Evolutionary conservation across 2,113 vertebrate species (phyloP), one percentile per base, ranked within the genome.

Genomic region (Gracilinanus agilis): DNA sequence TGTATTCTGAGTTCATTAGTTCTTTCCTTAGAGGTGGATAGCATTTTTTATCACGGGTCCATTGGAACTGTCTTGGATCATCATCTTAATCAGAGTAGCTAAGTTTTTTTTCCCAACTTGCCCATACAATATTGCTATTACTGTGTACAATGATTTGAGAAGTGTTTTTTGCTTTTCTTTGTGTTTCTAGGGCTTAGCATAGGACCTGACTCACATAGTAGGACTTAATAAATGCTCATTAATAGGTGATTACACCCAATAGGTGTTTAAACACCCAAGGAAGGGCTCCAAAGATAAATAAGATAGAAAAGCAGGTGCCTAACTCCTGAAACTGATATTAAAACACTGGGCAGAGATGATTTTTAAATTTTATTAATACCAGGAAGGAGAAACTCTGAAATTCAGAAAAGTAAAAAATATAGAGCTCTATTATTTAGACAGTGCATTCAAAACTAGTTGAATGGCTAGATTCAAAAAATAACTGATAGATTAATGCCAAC

Each of bases 291-390:
- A 40, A 40, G 19, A 83, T 40, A 83, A 83, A 83, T 83, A 40
- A 40, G 67, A 97, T 96, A 97, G 94, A 96, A 95, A 67, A 96
- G 92, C 95, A 96, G 97, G 97, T 93, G 95, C 96, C 97, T 95
- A 97, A 96, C 96, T 97, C 97, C 75, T 34, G 89, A 89, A 93
- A n/a, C 96, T 96, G 94, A 96, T 94, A 94, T 96, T 3, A 2
- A 55, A 88, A 95, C 93, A 95, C 92, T 54, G 97, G 97, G 95
- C 94, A 93, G 95, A 94, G 97, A 91, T 97, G 97, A 83, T 40
- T 97, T 97, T 97, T 49, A 49, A 49, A 49, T 49, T 49, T 49
- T 49, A n/a, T 98, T 97, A 97, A 97, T 98, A 96, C 94, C n/a
- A 75, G 94, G 94, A 92, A 29, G 44, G 53, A 92, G 91, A 95